Percentiles rank a stretch among this genome's conserved stretches.
Conservation (phyloP, 2,888 invertebrate genomes). For the Cordilura impudica region DNA sequence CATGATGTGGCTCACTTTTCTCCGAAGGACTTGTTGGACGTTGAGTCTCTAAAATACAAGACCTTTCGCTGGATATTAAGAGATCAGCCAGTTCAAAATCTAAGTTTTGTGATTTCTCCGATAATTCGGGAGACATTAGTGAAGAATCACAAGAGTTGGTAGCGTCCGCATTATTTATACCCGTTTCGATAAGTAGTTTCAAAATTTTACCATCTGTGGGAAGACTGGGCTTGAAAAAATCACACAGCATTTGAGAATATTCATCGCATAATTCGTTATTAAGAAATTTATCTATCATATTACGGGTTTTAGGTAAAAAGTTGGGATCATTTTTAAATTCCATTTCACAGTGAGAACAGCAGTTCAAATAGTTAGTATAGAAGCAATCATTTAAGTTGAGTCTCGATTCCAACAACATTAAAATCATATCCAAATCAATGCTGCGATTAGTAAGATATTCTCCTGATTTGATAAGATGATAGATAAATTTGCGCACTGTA, state of each 20-base stretch:
- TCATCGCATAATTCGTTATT: conserved; percentile 76
- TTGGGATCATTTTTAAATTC: conserved; percentile 77
- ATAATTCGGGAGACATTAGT: conserved; percentile 76
- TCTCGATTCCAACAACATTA: conserved; percentile 76
- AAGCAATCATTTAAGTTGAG: conserved; percentile 77
- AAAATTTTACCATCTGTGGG: conserved; percentile 85
- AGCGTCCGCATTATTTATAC: conserved; percentile 80
- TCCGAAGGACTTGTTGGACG: conserved; percentile 76
- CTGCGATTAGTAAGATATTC: conserved; percentile 80
- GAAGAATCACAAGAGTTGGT: conserved; percentile 77
- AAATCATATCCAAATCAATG: conserved; percentile 75
- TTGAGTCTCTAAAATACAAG: conserved; percentile 76
- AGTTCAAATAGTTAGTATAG: conserved; percentile 79
- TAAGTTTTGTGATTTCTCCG: conserved; percentile 77
- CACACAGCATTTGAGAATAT: conserved; percentile 77
- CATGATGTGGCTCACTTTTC: conserved; percentile 75
- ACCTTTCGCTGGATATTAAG: conserved; percentile 76
- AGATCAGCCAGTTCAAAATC: conserved; percentile 78
- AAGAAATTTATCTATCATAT: conserved; percentile 77
- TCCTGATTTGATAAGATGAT: conserved; percentile 84
- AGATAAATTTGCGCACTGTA: conserved; percentile 86
- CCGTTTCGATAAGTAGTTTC: conserved; percentile 86
- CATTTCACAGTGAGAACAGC: conserved; percentile 76
- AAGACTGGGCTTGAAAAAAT: conserved; percentile 81
- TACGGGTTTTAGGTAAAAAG: conserved; percentile 75